Evolutionary conservation across 2,113 vertebrate genomes (phyloP), one percentile per base, ranked within the genome.

Genomic region (Chaenogobius annularis): DNA sequence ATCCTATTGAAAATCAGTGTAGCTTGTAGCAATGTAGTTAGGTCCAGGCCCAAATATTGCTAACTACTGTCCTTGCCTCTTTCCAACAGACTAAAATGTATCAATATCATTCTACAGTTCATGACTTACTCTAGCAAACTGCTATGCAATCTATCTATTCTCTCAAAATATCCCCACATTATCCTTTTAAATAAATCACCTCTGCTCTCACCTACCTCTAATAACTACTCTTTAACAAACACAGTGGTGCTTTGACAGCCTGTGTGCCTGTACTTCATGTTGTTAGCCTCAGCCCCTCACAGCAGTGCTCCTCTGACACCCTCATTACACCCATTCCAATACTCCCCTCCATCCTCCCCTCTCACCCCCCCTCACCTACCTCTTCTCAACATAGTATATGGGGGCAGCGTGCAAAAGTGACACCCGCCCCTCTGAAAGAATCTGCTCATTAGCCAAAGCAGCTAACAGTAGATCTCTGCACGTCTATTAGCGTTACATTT

Each of bases 401-500:
- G 84, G 85, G 66, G 70, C 78, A 63, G 67, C 79, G 37, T 17
- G 37, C 69, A 80, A 78, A 85, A 79, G 81, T 90, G 87, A 91
- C 88, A 87, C 81, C 78, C 74, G 78, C 77, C 77, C 55, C 84
- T 80, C 83, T 75, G 78, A 81, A 87, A 89, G 79, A 90, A 90
- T 85, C 80, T 44, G 76, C 87, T 91, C 85, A 89, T 90, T 92
- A 90, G 82, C 82, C 71, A 85, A 86, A 84, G 47, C 81, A 83
- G 86, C 87, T 88, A 88, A 89, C 87, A 71, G 82, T 88, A 83
- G 85, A 88, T 89, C 88, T 87, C 88, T 74, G 74, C 81, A 46
- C 75, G 88, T 91, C 87, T 89, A 88, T 89, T 91, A 89, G 84
- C 81, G 87, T 85, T 89, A 84, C 87, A 87, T 88, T 91, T 90